Base-by-base conservation (phyloP, 2,888 invertebrate species). In the Bugula neritina region DNA sequence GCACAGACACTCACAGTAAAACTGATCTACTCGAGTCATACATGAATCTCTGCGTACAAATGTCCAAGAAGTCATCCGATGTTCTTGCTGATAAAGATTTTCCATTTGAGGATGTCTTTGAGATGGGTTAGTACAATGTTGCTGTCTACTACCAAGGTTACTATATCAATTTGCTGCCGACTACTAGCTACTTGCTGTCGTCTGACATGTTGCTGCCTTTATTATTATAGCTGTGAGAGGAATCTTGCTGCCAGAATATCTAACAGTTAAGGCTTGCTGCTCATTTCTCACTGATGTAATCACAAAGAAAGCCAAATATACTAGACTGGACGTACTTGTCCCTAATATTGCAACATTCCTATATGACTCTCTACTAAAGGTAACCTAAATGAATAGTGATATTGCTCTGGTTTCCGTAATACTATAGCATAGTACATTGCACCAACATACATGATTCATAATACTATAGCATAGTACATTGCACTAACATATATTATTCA, bases 191-290 rank as follows among this genome's bases (percentile, higher is more conserved):
- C n/a, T n/a, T 43, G 5, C 43, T 43, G 43, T 43, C 17, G 17
- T 43, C 10, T 43, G 43, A 43, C 43, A 43, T 17, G 17, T 17
- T 43, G n/a, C 43, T 43, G 43, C 5, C n/a, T 13, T 13, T 57
- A 23, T 57, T 69, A 74, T 80, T 80, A 29, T 79, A 89, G 90
- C 88, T 72, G 86, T 88, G 43, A 81, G 88, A 73, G 89, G 89
- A 73, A 80, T 90, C 75, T 83, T 84, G 57, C 80, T 90, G 73
- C 88, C 89, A 21, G 90, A 90, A 83, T 83, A 85, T 27, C 86
- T 85, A 69, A 87, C 89, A 0, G 86, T 88, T 10, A 89, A 88
- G 80, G 86, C 88, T 5, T 87, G 89, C 10, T 86, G 87, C 5
- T 84, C 84, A 58, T 90, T 90, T 80, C 81, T 90, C 73, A 86